These are phyloP conservation scores for Onychostoma macrolepis DNA, from an alignment of 2,113 vertebrate genomes.

Conservation along the genomic window DNA sequence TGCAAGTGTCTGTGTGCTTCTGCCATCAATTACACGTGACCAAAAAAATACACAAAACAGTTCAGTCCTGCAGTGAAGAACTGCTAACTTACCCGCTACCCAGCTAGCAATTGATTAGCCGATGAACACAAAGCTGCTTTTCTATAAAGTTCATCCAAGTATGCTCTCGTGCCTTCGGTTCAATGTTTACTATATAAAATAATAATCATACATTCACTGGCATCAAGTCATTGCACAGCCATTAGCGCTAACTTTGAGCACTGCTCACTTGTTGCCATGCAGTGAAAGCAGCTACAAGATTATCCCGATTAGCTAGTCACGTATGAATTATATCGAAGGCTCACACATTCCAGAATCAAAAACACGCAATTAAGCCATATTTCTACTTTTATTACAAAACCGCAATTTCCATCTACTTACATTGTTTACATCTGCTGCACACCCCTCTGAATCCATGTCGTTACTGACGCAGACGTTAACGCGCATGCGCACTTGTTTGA, in stretches of 20 bases:
- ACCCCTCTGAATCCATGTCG: conserved; percentile 46
- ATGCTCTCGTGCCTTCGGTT: not conserved
- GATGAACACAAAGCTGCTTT: not conserved
- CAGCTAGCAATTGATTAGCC: not conserved
- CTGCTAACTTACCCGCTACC: not conserved
- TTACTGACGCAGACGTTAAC: conserved; percentile 45
- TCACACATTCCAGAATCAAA: not conserved
- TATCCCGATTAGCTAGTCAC: not conserved
- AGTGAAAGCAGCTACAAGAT: not conserved
- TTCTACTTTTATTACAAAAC: not conserved
- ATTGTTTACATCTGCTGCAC: conserved; percentile 18
- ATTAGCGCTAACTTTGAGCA: not conserved
- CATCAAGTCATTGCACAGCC: not conserved
- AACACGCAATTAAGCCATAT: not conserved
- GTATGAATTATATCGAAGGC: not conserved
- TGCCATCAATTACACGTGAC: not conserved
- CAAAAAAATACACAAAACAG: not conserved
- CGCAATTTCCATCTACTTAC: conserved; percentile 22
- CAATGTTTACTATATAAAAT: not conserved
- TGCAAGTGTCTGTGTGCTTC: not conserved
- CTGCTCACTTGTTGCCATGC: conserved; percentile 48
- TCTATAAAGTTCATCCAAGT: not conserved
- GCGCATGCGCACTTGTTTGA: conserved; percentile 55
- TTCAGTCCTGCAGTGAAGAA: not conserved
- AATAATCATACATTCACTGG: not conserved